Percentiles rank a stretch among this genome's conserved stretches.
Conservation (phyloP, 2,797 vertebrate species). For the Nyctibius grandis region DNA sequence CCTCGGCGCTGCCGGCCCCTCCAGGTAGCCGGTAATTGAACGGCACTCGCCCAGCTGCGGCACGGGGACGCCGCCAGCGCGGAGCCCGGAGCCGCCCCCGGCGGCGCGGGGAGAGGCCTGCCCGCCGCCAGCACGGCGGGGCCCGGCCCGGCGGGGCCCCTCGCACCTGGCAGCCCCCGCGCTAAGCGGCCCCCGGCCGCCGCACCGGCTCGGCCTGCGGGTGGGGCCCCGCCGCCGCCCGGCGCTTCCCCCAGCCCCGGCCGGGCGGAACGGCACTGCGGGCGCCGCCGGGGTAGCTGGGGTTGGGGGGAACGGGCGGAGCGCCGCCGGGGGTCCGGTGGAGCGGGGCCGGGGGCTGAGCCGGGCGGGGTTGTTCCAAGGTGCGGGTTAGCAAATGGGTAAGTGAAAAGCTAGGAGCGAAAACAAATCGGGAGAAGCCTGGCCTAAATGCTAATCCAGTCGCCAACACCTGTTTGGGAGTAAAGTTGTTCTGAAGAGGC, state of each 20-base stretch:
- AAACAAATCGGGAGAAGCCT: neutral
- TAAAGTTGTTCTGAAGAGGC: neutral
- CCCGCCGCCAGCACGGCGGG: neutral
- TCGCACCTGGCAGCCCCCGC: neutral
- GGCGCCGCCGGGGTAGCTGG: neutral
- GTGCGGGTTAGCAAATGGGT: neutral
- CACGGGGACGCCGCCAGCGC: neutral
- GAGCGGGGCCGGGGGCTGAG: neutral
- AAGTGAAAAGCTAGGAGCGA: neutral
- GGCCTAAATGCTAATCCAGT: neutral
- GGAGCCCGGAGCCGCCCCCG: neutral
- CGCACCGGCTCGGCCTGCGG: neutral
- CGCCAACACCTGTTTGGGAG: neutral
- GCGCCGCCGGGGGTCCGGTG: neutral
- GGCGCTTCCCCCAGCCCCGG: neutral
- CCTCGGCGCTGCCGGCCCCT: neutral
- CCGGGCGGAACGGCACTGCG: neutral
- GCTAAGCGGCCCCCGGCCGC: neutral
- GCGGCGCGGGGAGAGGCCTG: neutral
- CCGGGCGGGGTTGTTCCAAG: neutral
- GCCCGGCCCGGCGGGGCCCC: neutral
- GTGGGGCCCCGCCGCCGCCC: neutral
- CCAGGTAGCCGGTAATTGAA: neutral
- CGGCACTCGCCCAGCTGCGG: neutral
- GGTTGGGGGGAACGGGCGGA: neutral